Evolutionary conservation across 2,797 vertebrate species (phyloP).

Genomic region (Poeciliopsis paucimaculata): DNA sequence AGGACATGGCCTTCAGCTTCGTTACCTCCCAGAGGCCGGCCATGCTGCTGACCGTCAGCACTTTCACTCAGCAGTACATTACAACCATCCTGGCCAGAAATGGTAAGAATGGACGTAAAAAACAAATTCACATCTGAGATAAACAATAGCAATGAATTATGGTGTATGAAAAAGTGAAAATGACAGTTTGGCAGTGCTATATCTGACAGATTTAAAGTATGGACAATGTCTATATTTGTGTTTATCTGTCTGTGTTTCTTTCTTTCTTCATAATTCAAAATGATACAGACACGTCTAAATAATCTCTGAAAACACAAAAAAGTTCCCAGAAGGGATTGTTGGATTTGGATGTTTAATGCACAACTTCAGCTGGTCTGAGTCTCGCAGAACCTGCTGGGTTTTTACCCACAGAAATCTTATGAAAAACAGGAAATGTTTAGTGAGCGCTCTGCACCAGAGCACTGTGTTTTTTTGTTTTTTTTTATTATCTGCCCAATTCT

Average conservation of each 20-base stretch:
- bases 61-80: conserved; percentile 90
- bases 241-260: not conserved
- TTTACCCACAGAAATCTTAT: not conserved
- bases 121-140: not conserved
- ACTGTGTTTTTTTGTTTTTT: not conserved
- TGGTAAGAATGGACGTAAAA: conserved; percentile 75
- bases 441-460: not conserved
- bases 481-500: not conserved
- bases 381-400: not conserved
- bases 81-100: conserved; percentile 91
- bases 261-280: not conserved
- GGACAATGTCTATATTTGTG: not conserved
- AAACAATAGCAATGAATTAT: not conserved
- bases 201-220: not conserved
- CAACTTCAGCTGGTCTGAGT: not conserved
- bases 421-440: not conserved
- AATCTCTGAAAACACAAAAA: not conserved
- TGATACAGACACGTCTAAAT: not conserved
- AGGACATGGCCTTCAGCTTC: conserved; percentile 91
- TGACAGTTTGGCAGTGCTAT: not conserved
- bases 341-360: not conserved
- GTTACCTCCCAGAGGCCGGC: conserved; percentile 88
- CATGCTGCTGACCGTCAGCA: conserved; percentile 90
- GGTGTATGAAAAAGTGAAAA: not conserved
- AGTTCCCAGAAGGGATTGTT: not conserved